A percentile compares a stretch with the other conserved stretches of the same genome.
Conservation (phyloP, 2,888 invertebrate genomes). For the Luffia ferchaultella region DNA sequence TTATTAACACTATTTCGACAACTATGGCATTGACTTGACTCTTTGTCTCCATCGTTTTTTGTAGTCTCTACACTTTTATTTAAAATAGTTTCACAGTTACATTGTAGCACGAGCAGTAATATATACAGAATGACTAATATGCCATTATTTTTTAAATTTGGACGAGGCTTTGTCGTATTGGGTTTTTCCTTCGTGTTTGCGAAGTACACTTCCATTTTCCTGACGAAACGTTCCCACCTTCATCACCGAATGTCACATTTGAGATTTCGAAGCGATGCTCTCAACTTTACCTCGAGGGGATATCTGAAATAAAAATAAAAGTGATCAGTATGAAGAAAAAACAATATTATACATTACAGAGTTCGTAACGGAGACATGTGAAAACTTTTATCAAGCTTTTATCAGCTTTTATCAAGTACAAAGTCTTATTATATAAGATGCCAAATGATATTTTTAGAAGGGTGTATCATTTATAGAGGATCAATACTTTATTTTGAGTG, state of each 20-base stretch:
- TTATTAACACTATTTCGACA: slow-evolving; percentile 36
- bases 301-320: not conserved
- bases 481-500: no score
- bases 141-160: slow-evolving; percentile 28
- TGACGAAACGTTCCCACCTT: not conserved
- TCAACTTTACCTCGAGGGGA: not conserved
- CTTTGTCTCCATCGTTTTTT: not conserved
- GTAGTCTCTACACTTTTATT: not conserved
- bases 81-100: slow-evolving; percentile 32
- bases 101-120: slow-evolving; percentile 29
- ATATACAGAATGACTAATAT: slow-evolving; percentile 36
- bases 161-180: no score
- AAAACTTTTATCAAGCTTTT: no score
- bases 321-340: not conserved
- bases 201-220: no score
- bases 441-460: no score
- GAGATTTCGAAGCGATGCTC: not conserved
- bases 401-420: no score
- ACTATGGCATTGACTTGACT: slow-evolving; percentile 43
- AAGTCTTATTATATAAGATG: no score
- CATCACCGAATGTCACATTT: not conserved
- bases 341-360: no score
- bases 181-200: not conserved
- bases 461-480: no score
- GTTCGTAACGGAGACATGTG: no score